These are phyloP conservation scores for Dicyrtomina minuta DNA, from an alignment of 2,888 invertebrate species.

Conservation along the genomic window DNA sequence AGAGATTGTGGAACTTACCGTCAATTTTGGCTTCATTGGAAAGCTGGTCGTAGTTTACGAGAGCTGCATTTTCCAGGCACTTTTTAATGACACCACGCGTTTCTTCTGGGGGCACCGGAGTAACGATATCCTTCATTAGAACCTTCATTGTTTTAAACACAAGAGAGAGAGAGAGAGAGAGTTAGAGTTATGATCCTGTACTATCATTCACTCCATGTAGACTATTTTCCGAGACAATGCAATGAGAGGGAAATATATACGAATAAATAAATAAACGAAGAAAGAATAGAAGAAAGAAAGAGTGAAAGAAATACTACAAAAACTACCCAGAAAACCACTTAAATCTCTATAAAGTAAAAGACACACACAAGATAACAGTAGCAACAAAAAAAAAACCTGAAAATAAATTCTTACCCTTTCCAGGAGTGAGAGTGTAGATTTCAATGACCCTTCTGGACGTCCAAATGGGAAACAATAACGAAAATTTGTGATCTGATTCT, in stretches of 20 bases:
- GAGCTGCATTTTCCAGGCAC: constrained; percentile 94
- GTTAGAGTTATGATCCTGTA: background rate
- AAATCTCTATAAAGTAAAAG: background rate
- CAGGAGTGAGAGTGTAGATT: constrained; percentile 90
- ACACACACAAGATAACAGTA: background rate
- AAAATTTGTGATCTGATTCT: constrained; percentile 99
- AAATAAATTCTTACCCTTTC: constrained; percentile 67
- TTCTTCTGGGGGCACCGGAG: constrained; percentile 93
- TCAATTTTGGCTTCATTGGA: constrained; percentile 97
- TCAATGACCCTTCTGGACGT: constrained; percentile 95
- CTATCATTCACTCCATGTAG: background rate
- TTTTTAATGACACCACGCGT: constrained; percentile 94
- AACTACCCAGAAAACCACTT: too few relatives aligned
- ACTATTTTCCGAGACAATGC: too few relatives aligned
- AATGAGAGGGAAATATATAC: too few relatives aligned
- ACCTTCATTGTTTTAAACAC: constrained; percentile 62
- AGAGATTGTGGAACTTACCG: constrained; percentile 64
- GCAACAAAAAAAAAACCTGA: background rate
- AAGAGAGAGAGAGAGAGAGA: background rate
- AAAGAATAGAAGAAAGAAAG: too few relatives aligned
- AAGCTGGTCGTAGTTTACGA: constrained; percentile 93
- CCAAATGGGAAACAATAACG: constrained; percentile 98
- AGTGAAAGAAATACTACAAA: too few relatives aligned
- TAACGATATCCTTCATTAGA: constrained; percentile 97
- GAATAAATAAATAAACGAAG: too few relatives aligned